Evolutionary conservation across 1,140 invertebrate genomes (phyloP).

Genomic region (Magallana angulata): DNA sequence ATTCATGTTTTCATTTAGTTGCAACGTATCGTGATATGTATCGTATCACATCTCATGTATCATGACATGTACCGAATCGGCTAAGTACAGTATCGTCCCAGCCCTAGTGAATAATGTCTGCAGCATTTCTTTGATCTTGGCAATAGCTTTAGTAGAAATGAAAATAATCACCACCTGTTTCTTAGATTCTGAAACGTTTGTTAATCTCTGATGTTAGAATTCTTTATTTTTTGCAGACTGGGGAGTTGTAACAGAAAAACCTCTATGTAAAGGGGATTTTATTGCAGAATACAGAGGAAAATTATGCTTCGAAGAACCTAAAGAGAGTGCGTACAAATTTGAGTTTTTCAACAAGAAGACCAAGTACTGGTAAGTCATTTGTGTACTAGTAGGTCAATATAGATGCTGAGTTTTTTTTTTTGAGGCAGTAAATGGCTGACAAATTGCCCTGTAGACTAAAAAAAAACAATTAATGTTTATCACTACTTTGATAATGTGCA

Average conservation of each 20-base stretch:
- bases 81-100: too few relatives aligned
- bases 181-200: neutral
- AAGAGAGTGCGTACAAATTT: neutral
- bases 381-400: neutral
- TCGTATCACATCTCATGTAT: too few relatives aligned
- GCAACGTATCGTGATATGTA: too few relatives aligned
- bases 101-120: too few relatives aligned
- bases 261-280: neutral
- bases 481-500: neutral
- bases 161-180: neutral
- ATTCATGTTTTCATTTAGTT: too few relatives aligned
- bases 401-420: neutral
- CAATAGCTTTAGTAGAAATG: too few relatives aligned
- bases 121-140: too few relatives aligned
- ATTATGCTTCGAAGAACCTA: neutral
- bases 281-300: neutral
- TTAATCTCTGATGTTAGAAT: neutral
- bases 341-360: neutral
- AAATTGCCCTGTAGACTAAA: neutral
- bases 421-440: neutral
- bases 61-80: too few relatives aligned
- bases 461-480: neutral
- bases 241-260: neutral
- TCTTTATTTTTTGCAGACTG: conserved; percentile 4
- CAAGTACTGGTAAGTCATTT: neutral